Evolutionary conservation across 2,888 invertebrate species (phyloP).

Genomic region (Drosophila meridiana): DNA sequence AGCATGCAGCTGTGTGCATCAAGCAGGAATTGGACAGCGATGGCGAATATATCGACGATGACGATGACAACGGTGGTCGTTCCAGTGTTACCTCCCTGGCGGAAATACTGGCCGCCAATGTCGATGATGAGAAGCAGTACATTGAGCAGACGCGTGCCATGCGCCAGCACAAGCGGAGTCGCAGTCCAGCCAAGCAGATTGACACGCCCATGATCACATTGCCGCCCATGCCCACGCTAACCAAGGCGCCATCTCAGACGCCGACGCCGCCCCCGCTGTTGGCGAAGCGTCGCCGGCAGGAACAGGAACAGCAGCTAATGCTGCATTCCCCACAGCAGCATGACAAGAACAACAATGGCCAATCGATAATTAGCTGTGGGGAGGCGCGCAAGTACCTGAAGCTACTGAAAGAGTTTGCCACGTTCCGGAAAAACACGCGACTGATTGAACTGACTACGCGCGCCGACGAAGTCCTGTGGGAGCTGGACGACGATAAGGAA

Average conservation of each 20-base stretch:
- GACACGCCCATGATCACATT: conserved; percentile 16
- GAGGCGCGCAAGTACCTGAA: conserved; percentile 83
- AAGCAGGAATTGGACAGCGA: conserved; percentile 60
- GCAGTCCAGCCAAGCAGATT: conserved; percentile 11
- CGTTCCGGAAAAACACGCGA: conserved; percentile 81
- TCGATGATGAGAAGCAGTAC: conserved; percentile 67
- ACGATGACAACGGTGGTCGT: conserved; percentile 63
- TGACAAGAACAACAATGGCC: conserved; percentile 53
- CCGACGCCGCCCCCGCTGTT: not conserved
- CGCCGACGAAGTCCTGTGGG: conserved; percentile 82
- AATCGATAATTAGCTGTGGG: conserved; percentile 62
- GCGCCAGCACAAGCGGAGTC: conserved; percentile 50
- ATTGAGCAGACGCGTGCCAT: conserved; percentile 64
- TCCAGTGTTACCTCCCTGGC: conserved; percentile 71
- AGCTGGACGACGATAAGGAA: conserved; percentile 68
- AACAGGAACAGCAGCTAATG: conserved; percentile 19
- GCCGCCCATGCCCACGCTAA: conserved; percentile 54
- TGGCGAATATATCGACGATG: conserved; percentile 39
- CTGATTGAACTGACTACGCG: conserved; percentile 82
- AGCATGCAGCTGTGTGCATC: conserved; percentile 31
- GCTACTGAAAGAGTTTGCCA: conserved; percentile 81
- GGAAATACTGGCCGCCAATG: conserved; percentile 66
- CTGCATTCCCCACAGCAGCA: conserved; percentile 36
- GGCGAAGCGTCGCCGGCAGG: conserved; percentile 34
- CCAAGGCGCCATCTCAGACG: conserved; percentile 48